These are phyloP conservation scores for Oreohelix idahoensis DNA, from an alignment of 1,140 invertebrate species.

Conservation along the genomic window DNA sequence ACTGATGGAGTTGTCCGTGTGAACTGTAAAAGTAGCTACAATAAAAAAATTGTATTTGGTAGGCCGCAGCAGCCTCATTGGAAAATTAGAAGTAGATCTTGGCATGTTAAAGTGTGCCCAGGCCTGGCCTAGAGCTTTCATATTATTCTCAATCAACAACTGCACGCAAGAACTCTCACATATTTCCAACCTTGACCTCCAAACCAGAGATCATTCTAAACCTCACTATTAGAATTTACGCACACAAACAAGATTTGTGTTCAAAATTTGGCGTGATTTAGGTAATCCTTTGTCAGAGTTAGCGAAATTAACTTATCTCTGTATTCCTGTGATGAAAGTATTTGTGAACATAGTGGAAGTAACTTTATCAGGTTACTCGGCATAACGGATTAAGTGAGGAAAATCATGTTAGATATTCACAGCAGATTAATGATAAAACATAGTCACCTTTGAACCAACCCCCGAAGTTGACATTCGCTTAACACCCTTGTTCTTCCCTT, in stretches of 20 bases:
- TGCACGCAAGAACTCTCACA: no score
- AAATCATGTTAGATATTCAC: background rate
- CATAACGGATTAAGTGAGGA: background rate
- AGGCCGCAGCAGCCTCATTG: no score
- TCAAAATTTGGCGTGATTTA: background rate
- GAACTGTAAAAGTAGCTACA: no score
- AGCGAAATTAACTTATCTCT: background rate
- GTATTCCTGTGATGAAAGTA: background rate
- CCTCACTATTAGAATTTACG: background rate
- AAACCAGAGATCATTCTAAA: background rate
- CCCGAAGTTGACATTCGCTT: background rate
- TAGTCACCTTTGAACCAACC: background rate
- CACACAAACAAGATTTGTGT: background rate
- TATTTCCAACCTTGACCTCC: no score
- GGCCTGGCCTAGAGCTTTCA: no score
- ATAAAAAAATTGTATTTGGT: no score
- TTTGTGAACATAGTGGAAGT: background rate
- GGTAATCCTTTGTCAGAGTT: conserved; percentile 2
- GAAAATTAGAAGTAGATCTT: no score
- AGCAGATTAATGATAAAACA: background rate
- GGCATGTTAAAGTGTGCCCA: no score
- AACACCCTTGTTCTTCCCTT: background rate
- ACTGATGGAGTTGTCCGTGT: no score
- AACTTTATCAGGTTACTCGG: background rate
- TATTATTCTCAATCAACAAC: no score